Percentiles rank a stretch among this genome's conserved stretches.
These are phyloP conservation scores for Columba guinea DNA, from an alignment of 2,797 vertebrate species.

Conservation along the genomic window DNA sequence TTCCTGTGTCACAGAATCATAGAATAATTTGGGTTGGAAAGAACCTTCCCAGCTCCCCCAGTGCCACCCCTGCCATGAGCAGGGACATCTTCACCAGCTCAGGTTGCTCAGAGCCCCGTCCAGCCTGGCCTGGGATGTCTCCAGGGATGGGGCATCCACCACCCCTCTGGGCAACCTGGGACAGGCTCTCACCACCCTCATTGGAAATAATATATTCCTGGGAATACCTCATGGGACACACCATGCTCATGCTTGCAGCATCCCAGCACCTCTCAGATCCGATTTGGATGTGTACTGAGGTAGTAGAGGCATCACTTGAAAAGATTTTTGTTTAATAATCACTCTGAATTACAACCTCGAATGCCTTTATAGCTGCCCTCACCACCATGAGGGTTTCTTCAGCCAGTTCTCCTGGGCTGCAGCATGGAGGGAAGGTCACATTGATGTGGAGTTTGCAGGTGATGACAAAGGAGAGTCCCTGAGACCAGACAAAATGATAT, in stretches of 20 bases:
- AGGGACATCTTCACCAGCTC: too few relatives aligned
- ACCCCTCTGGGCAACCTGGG: too few relatives aligned
- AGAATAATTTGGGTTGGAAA: too few relatives aligned
- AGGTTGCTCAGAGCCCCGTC: too few relatives aligned
- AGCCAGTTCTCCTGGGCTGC: not conserved
- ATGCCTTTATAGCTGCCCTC: rapidly evolving
- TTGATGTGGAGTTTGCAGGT: not conserved
- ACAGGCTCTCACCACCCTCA: too few relatives aligned
- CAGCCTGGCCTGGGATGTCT: too few relatives aligned
- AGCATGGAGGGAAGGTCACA: rapidly evolving
- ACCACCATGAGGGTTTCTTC: rapidly evolving
- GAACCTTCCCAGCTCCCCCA: too few relatives aligned
- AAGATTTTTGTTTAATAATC: too few relatives aligned
- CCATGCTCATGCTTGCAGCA: not conserved
- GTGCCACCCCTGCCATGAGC: too few relatives aligned
- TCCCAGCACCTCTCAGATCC: not conserved
- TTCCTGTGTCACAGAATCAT: too few relatives aligned
- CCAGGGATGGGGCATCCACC: too few relatives aligned
- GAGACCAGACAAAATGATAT: not conserved
- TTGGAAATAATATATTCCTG: too few relatives aligned
- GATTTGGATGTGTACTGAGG: not conserved
- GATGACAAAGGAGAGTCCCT: not conserved
- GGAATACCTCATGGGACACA: not conserved
- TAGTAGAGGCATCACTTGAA: not conserved
- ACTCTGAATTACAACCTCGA: rapidly evolving